Base-by-base conservation (phyloP, 2,888 invertebrate genomes). In the Oligia fasciuncula region DNA sequence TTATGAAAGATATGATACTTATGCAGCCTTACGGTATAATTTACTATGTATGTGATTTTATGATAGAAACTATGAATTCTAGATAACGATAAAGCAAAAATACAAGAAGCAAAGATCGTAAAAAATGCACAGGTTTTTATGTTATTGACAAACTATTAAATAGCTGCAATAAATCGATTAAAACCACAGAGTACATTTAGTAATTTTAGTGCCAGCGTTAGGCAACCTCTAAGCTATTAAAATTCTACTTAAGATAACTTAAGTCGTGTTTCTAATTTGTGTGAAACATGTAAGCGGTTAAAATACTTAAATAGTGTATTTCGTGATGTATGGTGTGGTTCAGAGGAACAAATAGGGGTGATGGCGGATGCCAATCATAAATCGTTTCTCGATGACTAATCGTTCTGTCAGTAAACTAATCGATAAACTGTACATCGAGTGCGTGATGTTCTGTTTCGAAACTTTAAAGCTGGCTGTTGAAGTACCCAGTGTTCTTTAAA, bases 181-280 rank as follows among this genome's bases (percentile, higher is more conserved):
- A 83, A 79, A 77, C 74, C 81, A 81, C 73, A 85, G 70, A 85
- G 80, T 78, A 73, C 63, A 70, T 85, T 82, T 71, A 86, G 83
- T 87, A 80, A 86, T 89, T 89, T 89, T 83, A 81, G 80, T 79
- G 75, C 79, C 85, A 89, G 87, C 86, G 92, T 91, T 90, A 88
- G 71, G 84, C 75, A 88, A 86, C 79, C 49, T 88, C 81, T 83
- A 82, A 87, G 88, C 89, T 90, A 94, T 94, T 94, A 93, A 93
- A 94, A 93, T 94, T 92, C 93, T 93, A 93, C 93, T 92, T 91
- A 93, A 94, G 94, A 93, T 94, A 94, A 92, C 93, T 91, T 84
- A 83, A 92, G 91, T 92, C 92, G 93, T 93, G 93, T 93, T 92
- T 95, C 93, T 95, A 95, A 95, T 95, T 94, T 95, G 93, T 92